Evolutionary conservation across 2,797 vertebrate genomes (phyloP), one percentile per base, ranked within the genome.

Genomic region (Percopsis omiscomaycus): DNA sequence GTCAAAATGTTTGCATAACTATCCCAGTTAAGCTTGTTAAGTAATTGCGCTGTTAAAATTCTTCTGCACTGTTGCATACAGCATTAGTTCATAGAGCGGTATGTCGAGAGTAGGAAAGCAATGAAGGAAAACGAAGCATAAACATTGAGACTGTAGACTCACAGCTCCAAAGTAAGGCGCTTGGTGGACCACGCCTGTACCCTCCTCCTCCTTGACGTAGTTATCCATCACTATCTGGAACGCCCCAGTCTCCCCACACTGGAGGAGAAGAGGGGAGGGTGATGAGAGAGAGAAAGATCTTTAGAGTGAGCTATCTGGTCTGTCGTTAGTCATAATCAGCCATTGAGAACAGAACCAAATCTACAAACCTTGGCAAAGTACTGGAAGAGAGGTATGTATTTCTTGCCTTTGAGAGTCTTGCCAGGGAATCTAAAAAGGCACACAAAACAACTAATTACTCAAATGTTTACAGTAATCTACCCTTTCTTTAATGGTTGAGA

Each of bases 121-220:
- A 1, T 0, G 0, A 16, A 0, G 12, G 13, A 45, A 30, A 30
- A 27, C 1, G 2, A 37, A 68, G 48, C 2, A n/a, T 1, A 16
- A 62, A 22, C n/a, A 22, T 1, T 10, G 1, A 15, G 5, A 16
- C 8, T 15, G 13, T 55, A 78, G 28, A 96, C 98, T 95, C 86
- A 99, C 97, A 86, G 95, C 95, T 85, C 98, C 97, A 74, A 99
- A 99, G 85, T 98, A 99, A 0, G 98, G 98, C n/a, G 98, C 95
- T 88, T 98, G 97, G 82, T 98, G 98, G 60, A 99, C 97, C 22
- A 99, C 92, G 15, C 98, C 98, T 0, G 98, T 98, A 64, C 98
- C 98, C 68, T 98, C 97, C 69, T 99, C 97, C 79, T 97, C 96
- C 71, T 91, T 96, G 75, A 99, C 97, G 0, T 98, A 99, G 82